Percentiles rank a stretch among this genome's conserved stretches.
Conservation (phyloP, 2,113 vertebrate genomes). For the Pteruthius melanotis region DNA sequence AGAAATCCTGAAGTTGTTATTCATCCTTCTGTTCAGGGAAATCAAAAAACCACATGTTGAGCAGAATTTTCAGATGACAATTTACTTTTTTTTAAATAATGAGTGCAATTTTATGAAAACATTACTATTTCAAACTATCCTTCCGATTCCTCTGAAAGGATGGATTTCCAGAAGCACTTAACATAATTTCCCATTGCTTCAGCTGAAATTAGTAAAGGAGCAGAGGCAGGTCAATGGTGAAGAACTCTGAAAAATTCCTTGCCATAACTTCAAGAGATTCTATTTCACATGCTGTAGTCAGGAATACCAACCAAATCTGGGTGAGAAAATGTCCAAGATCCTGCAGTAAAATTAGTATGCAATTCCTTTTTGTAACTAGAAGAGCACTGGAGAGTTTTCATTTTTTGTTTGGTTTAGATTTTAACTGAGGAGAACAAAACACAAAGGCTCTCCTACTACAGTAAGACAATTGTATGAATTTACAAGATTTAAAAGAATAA, state of each 20-base stretch:
- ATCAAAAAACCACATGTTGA: background rate
- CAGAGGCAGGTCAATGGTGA: background rate
- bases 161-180: background rate
- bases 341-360: background rate
- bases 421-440: background rate
- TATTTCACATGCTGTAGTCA: background rate
- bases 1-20: background rate
- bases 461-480: background rate
- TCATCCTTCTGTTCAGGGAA: background rate
- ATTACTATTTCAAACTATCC: background rate
- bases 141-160: background rate
- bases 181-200: background rate
- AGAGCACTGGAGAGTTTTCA: background rate
- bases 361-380: background rate
- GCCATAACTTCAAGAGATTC: background rate
- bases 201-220: background rate
- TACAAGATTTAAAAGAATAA: background rate
- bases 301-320: background rate
- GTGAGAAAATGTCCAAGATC: background rate
- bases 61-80: background rate
- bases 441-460: background rate
- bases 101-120: background rate
- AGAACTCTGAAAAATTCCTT: background rate
- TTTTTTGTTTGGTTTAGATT: background rate
- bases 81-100: background rate